Base-by-base conservation (phyloP, 2,113 vertebrate genomes). In the Leptocoma aspasia region DNA sequence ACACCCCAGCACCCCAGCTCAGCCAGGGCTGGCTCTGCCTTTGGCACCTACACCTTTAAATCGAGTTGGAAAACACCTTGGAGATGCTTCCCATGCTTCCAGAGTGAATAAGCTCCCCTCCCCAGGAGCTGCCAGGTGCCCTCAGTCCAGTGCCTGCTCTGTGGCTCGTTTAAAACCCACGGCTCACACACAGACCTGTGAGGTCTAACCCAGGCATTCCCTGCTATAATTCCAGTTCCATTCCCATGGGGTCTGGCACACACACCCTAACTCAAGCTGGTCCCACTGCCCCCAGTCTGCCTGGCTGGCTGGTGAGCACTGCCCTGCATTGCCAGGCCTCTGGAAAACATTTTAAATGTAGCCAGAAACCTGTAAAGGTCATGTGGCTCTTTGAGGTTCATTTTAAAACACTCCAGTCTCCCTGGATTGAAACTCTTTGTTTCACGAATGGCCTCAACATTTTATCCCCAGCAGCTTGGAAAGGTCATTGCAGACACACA, bases 281-380 rank as follows among this genome's bases (percentile, higher is more conserved):
- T 65, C 45, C 61, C 28, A 31, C 13, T 61, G 13, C 24, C 69
- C 28, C 45, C 61, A 53, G 17, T 18, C 30, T 69, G 61, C n/a
- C 45, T 39, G 0, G 0, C 44, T 72, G 59, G 27, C 50, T 65
- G 76, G 7, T 19, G 18, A 89, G 33, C 33, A 39, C 4, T 80
- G 31, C 15, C 31, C 35, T 9, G 10, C 83, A n/a, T 73, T 90
- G 77, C 96, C 70, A 73, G 72, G 81, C 41, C n/a, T 35, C 96
- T 18, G 13, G 82, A 97, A 97, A 97, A 78, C 68, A 35, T 89
- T 92, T 96, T 82, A 92, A 84, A 95, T 95, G 93, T 84, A 97
- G 69, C n/a, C 11, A 84, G 87, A 93, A 93, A 95, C 90, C 73
- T 52, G 23, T 91, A 97, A 98, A 98, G 94, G 97, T 98, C 97